These are phyloP conservation scores for Nomada goodeniana DNA, from an alignment of 2,888 invertebrate species.

Conservation along the genomic window DNA sequence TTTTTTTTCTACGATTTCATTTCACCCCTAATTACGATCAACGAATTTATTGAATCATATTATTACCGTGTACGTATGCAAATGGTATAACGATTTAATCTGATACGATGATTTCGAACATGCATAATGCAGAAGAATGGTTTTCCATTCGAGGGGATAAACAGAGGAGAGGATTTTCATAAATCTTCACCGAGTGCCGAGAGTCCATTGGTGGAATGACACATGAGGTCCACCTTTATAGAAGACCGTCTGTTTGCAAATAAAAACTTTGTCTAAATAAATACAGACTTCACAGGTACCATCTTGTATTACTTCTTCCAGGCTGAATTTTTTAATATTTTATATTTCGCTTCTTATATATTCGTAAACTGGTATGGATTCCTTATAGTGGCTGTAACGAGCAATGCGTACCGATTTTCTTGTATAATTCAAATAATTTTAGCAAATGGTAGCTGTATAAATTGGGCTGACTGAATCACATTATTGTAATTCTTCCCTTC, in stretches of 20 bases:
- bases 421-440: no score
- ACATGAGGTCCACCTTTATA: background rate
- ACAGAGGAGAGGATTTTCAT: constrained; percentile 13
- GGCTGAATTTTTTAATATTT: background rate
- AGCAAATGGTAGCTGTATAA: no score
- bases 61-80: background rate
- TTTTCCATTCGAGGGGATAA: constrained; percentile 5
- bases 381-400: no score
- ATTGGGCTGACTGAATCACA: no score
- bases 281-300: background rate
- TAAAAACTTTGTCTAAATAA: constrained; percentile 6
- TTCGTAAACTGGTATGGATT: no score
- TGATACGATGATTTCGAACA: constrained; percentile 2
- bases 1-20: no score
- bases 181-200: constrained; percentile 12
- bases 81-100: no score
- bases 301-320: background rate
- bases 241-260: background rate
- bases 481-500: no score
- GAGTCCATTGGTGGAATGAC: constrained; percentile 5
- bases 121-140: constrained; percentile 18
- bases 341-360: no score
- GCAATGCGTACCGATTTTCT: no score
- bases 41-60: background rate
- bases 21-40: no score